Conservation (phyloP, 1,140 invertebrate genomes). For the Drosophila bocki region DNA sequence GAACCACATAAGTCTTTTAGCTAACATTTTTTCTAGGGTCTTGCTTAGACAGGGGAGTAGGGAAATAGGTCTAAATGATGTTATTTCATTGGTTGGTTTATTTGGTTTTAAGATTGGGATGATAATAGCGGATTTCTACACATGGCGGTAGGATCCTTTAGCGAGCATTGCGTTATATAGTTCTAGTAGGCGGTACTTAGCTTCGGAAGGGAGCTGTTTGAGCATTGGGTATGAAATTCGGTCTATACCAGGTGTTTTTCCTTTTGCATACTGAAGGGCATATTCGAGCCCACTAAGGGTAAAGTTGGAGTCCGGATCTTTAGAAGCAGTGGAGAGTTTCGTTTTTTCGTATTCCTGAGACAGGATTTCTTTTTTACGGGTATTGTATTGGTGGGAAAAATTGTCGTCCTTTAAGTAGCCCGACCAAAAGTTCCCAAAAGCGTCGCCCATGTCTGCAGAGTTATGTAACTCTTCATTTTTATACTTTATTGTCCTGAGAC, state of each 20-base stretch:
- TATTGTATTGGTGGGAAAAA: neutral
- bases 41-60: slow-evolving; percentile 35
- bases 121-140: slow-evolving; percentile 20
- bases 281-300: slow-evolving; percentile 7
- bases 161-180: no score
- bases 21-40: slow-evolving; percentile 41
- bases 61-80: slow-evolving; percentile 26
- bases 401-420: slow-evolving; percentile 8
- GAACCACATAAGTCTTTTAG: slow-evolving; percentile 33
- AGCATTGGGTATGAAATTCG: no score
- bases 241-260: slow-evolving; percentile 4
- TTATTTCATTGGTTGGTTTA: slow-evolving; percentile 19
- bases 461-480: neutral
- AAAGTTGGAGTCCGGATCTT: no score
- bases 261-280: slow-evolving; percentile 10
- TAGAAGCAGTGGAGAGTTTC: no score
- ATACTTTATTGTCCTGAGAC: neutral
- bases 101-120: slow-evolving; percentile 28
- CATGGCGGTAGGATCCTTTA: neutral
- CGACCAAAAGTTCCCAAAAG: slow-evolving; percentile 4
- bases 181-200: no score
- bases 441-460: neutral
- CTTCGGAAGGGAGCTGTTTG: no score
- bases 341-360: no score
- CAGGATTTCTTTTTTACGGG: no score